Percentiles rank a stretch among this genome's conserved stretches.
Conservation (phyloP, 2,113 vertebrate species). For the Plecotus auritus region DNA sequence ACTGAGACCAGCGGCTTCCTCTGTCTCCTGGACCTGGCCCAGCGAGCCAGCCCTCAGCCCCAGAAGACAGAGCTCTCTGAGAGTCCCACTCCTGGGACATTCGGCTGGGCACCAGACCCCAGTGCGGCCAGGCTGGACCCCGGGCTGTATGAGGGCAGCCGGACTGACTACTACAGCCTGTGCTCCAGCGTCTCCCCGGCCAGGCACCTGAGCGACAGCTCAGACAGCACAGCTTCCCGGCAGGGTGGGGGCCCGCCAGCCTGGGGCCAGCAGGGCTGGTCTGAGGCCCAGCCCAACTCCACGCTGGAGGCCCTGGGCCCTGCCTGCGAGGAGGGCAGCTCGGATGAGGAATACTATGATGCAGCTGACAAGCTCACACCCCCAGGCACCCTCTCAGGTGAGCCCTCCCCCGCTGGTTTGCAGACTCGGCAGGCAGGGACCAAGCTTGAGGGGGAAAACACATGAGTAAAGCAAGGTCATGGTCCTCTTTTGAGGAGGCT, state of each 20-base stretch:
- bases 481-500: background rate
- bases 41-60: conserved; percentile 69
- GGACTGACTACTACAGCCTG: conserved; percentile 85
- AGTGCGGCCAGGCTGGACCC: conserved; percentile 62
- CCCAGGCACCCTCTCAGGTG: conserved; percentile 76
- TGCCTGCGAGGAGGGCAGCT: conserved; percentile 89
- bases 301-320: conserved; percentile 71
- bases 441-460: background rate
- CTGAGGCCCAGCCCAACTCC: background rate
- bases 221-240: conserved; percentile 42
- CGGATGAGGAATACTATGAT: conserved; percentile 96
- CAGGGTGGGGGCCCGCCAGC: background rate
- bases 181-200: conserved; percentile 86
- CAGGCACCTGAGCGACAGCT: conserved; percentile 72
- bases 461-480: background rate
- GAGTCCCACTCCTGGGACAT: conserved; percentile 73
- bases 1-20: conserved; percentile 76
- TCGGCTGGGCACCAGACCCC: conserved; percentile 74
- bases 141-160: conserved; percentile 81
- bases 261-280: background rate
- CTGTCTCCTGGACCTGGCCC: conserved; percentile 84
- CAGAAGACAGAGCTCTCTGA: conserved; percentile 13
- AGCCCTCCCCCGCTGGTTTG: background rate
- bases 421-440: background rate
- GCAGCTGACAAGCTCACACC: conserved; percentile 91